These are phyloP conservation scores for Gnatocerus cornutus DNA, from an alignment of 2,888 invertebrate genomes.

Conservation along the genomic window DNA sequence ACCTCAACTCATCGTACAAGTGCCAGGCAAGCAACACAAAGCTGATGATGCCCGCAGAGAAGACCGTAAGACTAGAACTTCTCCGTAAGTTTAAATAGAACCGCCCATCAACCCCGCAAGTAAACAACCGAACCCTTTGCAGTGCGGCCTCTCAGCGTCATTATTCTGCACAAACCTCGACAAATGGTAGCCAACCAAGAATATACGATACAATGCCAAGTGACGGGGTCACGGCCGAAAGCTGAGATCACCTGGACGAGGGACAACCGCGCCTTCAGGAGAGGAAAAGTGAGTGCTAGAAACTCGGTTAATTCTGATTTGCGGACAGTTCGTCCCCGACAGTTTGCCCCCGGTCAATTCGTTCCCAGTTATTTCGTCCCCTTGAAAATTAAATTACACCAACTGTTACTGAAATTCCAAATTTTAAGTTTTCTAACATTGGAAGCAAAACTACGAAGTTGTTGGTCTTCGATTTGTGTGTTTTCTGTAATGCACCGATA, in stretches of 20 bases:
- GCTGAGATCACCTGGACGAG: constrained; percentile 90
- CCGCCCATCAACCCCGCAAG: constrained; percentile 17
- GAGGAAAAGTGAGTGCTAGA: constrained; percentile 78
- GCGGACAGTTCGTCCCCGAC: no score
- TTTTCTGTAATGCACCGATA: no score
- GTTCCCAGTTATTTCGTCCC: no score
- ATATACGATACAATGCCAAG: constrained; percentile 86
- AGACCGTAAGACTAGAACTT: constrained; percentile 87
- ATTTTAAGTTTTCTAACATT: no score
- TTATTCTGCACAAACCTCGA: constrained; percentile 83
- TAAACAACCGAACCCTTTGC: constrained; percentile 64
- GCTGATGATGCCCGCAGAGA: constrained; percentile 87
- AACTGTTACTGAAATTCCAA: no score
- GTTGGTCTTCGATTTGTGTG: no score
- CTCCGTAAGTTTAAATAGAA: constrained; percentile 78
- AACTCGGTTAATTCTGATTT: constrained; percentile 38
- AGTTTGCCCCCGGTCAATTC: no score
- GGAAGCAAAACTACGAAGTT: no score
- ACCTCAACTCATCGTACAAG: constrained; percentile 89
- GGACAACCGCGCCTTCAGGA: constrained; percentile 84
- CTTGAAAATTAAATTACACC: no score
- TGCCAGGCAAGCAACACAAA: constrained; percentile 92
- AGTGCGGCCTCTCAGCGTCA: constrained; percentile 88
- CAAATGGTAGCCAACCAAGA: constrained; percentile 86
- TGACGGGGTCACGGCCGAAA: constrained; percentile 89